Evolutionary conservation across 2,888 invertebrate species (phyloP), one percentile per base, ranked within the genome.

Genomic region (Volucella zonaria): DNA sequence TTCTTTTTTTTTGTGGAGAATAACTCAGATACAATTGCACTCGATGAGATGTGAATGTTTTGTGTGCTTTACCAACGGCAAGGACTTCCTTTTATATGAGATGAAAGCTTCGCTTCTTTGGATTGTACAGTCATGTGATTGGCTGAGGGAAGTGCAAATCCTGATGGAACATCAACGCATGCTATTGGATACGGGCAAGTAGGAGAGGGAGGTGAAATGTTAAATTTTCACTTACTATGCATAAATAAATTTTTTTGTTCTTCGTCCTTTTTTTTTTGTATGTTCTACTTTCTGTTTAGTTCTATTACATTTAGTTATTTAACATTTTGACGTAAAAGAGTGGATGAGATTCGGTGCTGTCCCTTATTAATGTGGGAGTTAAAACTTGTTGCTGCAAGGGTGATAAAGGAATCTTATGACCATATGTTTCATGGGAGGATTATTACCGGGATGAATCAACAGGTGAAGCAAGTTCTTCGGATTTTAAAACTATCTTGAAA

Each of bases 61-160:
- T 87, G 87, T 87, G 87, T 87, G 79, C 79, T 71, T 71, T 75
- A 43, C 59, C 71, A 43, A 45, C 15, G 51, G 18, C 59, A 74
- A 80, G 74, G 82, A 82, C 80, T 74, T 47, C 79, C 86, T 87
- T 87, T 87, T 87, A 87, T 87, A 87, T 82, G 68, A 68, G 42
- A 68, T 66, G 76, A 87, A 87, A 87, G 87, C 87, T 87, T 76
- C 43, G 43, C 54, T 23, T 58, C 68, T n/a, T 73, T 66, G 49
- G 70, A 52, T 47, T 58, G 45, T 56, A 56, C 73, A 62, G 76
- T 4, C 58, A 62, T 76, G 31, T 61, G 81, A 85, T 85, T 85
- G 85, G 85, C 77, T 38, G 68, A 52, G 42, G 9, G 14, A 51
- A 49, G n/a, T 73, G 14, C 67, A 78, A 77, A 64, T 71, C 56